phyloP scores from a whole-genome alignment of 2,113 vertebrate species.

The Peromyscus californicus region DNA sequence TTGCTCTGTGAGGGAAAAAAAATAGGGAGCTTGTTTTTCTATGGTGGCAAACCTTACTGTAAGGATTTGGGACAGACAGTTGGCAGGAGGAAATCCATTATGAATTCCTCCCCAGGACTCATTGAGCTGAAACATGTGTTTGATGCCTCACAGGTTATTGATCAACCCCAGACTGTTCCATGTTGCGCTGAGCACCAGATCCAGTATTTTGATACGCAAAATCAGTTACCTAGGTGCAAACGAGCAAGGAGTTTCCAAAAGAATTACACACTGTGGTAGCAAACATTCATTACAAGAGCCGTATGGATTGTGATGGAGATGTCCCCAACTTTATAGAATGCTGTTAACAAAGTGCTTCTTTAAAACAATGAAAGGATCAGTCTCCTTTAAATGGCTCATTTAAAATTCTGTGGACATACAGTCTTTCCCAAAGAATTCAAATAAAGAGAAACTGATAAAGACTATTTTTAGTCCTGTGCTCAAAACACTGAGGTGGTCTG shows the following conservation, averaged over 20 bases:
- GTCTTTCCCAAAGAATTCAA: conserved; percentile 61
- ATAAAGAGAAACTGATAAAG: not conserved
- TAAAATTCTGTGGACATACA: conserved; percentile 31
- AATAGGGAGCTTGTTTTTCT: conserved; percentile 79
- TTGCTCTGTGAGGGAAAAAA: conserved; percentile 75
- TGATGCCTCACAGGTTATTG: conserved; percentile 7
- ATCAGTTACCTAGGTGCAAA: not conserved
- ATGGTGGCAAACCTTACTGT: conserved; percentile 81
- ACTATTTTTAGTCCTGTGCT: conserved; percentile 63
- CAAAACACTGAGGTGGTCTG: conserved; percentile 56
- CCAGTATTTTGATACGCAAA: not conserved
- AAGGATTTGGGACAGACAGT: conserved; percentile 81
- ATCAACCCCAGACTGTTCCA: not conserved
- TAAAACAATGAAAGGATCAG: not conserved
- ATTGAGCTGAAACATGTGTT: conserved; percentile 55
- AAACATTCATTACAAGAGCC: not conserved
- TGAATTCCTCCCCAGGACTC: conserved; percentile 67
- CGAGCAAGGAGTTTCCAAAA: not conserved
- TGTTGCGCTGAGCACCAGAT: not conserved
- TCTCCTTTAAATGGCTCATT: not conserved
- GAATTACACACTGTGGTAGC: not conserved
- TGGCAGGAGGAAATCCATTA: conserved; percentile 73
- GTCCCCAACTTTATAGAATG: not conserved
- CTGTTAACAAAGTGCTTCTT: not conserved
- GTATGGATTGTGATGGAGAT: not conserved